Evolutionary conservation across 2,888 invertebrate species (phyloP), one percentile per base, ranked within the genome.

Genomic region (Orchesellides sinensis): DNA sequence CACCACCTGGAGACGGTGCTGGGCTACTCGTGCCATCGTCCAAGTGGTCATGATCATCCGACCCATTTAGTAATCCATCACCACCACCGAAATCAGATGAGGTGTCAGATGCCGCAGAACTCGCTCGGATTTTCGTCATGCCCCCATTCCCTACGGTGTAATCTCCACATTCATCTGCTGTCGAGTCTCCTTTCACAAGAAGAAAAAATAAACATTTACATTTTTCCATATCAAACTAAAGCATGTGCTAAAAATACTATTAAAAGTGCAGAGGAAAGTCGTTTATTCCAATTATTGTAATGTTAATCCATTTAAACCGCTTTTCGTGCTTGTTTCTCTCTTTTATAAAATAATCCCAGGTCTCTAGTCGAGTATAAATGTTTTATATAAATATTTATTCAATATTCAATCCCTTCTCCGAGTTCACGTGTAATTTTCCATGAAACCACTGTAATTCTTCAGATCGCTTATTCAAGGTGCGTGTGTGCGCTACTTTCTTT

Each of bases 21-120:
- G 66, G 74, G 45, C 79, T 83, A 12, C 59, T 63, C n/a, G 65
- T 47, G 17, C 52, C 61, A 29, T 83, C 83, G 17, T 74, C 73
- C 21, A 82, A 84, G 25, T 81, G 73, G 32, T 80, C 77, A 40
- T 80, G 69, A 47, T 75, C 77, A 56, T 66, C 70, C 3, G 81
- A 73, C 6, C 85, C 85, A 47, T 85, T 85, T 61, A 85, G 83
- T 54, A 85, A 84, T 83, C 85, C 85, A 83, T 85, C 88, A 73
- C 85, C 86, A 27, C 84, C 82, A 21, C 87, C 86, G 52, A 86
- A 87, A 59, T 88, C 88, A 35, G 88, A 88, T 72, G 88, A 87
- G 61, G 87, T 87, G 73, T 88, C 88, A 59, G 88, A 88, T n/a
- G 83, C 86, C 19, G 78, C 84, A 40, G 75, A 72, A 47, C 68